phyloP scores from a whole-genome alignment of 2,888 invertebrate species.

The Stenchaetothrips biformis region DNA sequence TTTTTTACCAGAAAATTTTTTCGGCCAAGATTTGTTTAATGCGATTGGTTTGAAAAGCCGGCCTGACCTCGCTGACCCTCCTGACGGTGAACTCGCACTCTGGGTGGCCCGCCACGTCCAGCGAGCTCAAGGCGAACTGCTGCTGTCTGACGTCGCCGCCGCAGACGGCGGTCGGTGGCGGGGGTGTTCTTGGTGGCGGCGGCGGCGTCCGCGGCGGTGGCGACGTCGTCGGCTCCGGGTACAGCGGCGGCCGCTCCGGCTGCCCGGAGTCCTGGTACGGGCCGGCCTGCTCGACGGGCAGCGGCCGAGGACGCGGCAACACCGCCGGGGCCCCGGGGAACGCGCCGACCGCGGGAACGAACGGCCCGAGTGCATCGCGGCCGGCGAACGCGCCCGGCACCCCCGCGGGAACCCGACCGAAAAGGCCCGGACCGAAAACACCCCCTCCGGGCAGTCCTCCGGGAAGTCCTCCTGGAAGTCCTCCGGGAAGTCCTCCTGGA shows the following conservation, averaged over 20 bases:
- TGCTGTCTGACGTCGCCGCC: slow-evolving; percentile 5
- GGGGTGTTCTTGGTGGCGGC: neutral
- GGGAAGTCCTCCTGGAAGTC: neutral
- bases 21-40: too few relatives aligned
- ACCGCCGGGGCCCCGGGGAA: too few relatives aligned
- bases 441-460: neutral
- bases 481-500: neutral
- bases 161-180: neutral
- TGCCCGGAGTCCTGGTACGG: slow-evolving; percentile 8
- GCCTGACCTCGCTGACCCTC: neutral
- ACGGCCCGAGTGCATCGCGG: neutral
- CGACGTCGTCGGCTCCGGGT: neutral
- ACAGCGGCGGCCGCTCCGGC: neutral
- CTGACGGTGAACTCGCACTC: slow-evolving; percentile 13
- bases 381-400: neutral
- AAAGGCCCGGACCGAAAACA: neutral
- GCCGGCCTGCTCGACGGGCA: slow-evolving; percentile 10
- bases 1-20: too few relatives aligned
- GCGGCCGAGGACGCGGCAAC: neutral
- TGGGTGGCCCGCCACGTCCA: neutral
- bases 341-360: too few relatives aligned
- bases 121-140: neutral
- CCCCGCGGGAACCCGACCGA: neutral
- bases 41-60: neutral
- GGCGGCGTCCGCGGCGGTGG: neutral